Conservation (phyloP, 2,888 invertebrate genomes). For the Hirtodrosophila confusa region DNA sequence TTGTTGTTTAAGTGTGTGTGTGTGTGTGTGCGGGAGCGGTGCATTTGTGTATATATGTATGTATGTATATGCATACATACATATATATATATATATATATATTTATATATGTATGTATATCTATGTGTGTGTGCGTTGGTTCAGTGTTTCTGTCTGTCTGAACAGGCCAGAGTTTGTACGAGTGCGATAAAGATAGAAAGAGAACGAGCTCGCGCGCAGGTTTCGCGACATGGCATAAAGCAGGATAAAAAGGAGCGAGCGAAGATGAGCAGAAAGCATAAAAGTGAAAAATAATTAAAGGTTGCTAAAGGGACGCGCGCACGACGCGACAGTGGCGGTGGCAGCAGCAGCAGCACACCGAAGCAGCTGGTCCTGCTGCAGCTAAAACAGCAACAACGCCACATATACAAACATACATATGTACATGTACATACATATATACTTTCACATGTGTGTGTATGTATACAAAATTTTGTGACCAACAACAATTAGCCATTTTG, state of each 20-base stretch:
- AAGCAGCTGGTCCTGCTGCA: conserved; percentile 55
- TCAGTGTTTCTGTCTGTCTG: conserved; percentile 56
- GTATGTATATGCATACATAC: conserved; percentile 12
- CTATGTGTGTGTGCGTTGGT: conserved; percentile 33
- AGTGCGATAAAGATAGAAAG: conserved; percentile 43
- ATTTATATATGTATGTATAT: conserved; percentile 33
- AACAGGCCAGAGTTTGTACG: conserved; percentile 44
- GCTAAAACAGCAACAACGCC: conserved; percentile 47
- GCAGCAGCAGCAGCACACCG: conserved; percentile 24
- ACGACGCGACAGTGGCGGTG: conserved; percentile 18
- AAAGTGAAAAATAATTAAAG: conserved; percentile 78
- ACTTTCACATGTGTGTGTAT: conserved; percentile 2
- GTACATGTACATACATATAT: conserved; percentile 5
- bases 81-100: conserved; percentile 43
- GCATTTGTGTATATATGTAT: conserved; percentile 56
- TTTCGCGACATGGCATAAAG: conserved; percentile 58
- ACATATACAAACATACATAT: conserved; percentile 30
- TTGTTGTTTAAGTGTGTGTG: conserved; percentile 39
- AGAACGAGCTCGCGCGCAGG: conserved; percentile 70
- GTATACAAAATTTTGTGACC: conserved; percentile 60
- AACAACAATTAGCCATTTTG: conserved; percentile 65
- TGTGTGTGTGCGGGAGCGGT: conserved; percentile 57
- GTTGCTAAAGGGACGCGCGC: conserved; percentile 56
- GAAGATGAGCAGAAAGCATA: conserved; percentile 75
- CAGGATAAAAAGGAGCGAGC: conserved; percentile 72